Evolutionary conservation across 2,113 vertebrate species (phyloP).

Genomic region (Corythornis madagascariensis): DNA sequence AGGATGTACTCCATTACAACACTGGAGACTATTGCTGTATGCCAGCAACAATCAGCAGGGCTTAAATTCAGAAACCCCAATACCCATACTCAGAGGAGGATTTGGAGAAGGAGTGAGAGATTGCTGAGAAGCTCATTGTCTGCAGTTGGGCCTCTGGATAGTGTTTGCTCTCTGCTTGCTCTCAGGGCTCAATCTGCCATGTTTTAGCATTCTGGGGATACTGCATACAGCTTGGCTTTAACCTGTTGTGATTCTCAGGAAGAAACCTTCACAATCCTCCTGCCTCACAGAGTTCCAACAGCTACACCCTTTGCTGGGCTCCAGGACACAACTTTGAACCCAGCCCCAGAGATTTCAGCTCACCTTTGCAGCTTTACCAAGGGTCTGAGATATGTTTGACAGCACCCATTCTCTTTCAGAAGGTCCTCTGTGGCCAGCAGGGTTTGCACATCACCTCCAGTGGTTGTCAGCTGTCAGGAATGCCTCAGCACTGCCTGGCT

Average conservation of each 20-base stretch:
- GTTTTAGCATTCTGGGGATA: neutral
- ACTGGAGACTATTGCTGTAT: neutral
- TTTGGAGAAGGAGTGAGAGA: neutral
- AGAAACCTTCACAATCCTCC: neutral
- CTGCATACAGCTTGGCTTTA: neutral
- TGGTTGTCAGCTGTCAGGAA: neutral
- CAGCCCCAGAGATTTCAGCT: neutral
- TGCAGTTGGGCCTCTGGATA: neutral
- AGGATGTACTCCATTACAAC: neutral
- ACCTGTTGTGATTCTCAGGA: neutral
- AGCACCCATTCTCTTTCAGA: neutral
- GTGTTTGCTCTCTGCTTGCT: neutral
- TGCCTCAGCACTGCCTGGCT: neutral
- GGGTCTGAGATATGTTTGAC: neutral
- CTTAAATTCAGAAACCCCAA: neutral
- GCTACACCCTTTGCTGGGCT: neutral
- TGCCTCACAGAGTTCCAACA: rapidly evolving
- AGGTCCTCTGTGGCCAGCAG: neutral
- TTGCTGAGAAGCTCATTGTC: neutral
- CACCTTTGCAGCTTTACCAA: neutral
- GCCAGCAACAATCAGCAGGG: neutral
- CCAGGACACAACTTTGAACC: neutral
- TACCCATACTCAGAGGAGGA: neutral
- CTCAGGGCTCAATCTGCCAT: neutral
- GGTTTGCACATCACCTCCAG: neutral